phyloP scores from a whole-genome alignment of 1,140 invertebrate genomes.

The Dendroctonus valens region DNA sequence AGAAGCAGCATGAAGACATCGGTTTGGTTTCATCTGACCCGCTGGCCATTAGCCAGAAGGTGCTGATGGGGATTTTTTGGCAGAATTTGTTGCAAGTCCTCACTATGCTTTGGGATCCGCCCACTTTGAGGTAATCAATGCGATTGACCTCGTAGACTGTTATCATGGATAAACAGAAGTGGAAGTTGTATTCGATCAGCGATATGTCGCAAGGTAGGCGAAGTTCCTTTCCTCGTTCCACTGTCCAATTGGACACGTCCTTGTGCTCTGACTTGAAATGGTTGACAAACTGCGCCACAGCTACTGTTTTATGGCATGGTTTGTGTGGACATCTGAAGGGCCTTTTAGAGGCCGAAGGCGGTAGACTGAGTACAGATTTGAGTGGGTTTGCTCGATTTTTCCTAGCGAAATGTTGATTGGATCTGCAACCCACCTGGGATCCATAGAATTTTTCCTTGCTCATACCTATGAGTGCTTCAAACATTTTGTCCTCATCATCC shows the following conservation, averaged over 20 bases:
- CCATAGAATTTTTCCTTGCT: conserved; percentile 16
- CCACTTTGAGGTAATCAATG: conserved; percentile 32
- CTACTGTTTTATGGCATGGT: conserved; percentile 43
- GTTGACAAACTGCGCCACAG: conserved; percentile 43
- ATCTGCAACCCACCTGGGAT: background rate
- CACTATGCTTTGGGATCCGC: conserved; percentile 33
- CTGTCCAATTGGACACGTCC: conserved; percentile 35
- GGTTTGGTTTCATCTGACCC: conserved; percentile 36
- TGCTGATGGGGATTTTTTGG: conserved; percentile 40
- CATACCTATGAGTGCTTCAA: conserved; percentile 25
- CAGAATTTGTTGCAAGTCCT: conserved; percentile 39
- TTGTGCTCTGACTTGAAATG: conserved; percentile 47
- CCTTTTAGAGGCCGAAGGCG: conserved; percentile 34
- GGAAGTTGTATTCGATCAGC: conserved; percentile 32
- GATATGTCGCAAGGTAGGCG: conserved; percentile 35
- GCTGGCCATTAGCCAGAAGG: conserved; percentile 47
- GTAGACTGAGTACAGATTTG: conserved; percentile 16
- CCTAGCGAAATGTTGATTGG: background rate
- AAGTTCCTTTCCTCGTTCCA: conserved; percentile 40
- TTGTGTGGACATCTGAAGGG: conserved; percentile 45
- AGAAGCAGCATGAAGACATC: conserved; percentile 34
- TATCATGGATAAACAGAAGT: conserved; percentile 41
- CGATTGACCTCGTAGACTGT: conserved; percentile 41
- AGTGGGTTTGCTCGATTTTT: conserved; percentile 3
- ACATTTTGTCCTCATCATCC: conserved; percentile 35